phyloP scores from a whole-genome alignment of 2,113 vertebrate genomes.

The Tinamus guttatus region DNA sequence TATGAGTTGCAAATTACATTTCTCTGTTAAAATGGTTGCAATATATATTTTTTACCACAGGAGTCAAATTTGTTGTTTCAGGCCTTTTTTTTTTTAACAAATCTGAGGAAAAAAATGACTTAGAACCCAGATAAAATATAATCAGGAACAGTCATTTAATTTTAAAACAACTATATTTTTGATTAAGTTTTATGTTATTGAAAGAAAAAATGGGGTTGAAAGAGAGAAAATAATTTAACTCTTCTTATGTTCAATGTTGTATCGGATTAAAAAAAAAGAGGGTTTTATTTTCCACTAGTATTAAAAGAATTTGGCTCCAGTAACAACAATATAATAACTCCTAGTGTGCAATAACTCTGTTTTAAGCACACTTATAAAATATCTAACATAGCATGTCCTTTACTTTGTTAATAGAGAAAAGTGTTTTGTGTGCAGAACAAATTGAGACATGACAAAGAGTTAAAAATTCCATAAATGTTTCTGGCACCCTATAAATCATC shows the following conservation, averaged over 20 bases:
- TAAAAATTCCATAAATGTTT: conserved; percentile 65
- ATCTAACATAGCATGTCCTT: not conserved
- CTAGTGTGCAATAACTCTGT: not conserved
- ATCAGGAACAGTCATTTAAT: not conserved
- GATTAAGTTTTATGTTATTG: not conserved
- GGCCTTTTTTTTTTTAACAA: not conserved
- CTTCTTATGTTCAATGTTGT: not conserved
- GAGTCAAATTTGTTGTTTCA: not conserved
- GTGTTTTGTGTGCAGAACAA: conserved; percentile 18
- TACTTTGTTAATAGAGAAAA: conserved; percentile 54
- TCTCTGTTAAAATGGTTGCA: not conserved
- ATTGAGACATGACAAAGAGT: conserved; percentile 64
- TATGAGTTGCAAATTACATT: not conserved
- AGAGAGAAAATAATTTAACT: not conserved
- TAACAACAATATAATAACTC: not conserved
- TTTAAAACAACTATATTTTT: not conserved
- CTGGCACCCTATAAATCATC: conserved; percentile 69
- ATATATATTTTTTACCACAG: not conserved
- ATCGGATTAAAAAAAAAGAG: not conserved
- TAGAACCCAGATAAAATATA: not conserved
- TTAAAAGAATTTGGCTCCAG: not conserved
- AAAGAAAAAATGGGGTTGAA: not conserved
- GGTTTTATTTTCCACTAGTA: not conserved
- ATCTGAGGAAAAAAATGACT: not conserved
- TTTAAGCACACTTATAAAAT: not conserved